Base-by-base conservation (phyloP, 35 echinoderm and acorn worm species). In the Anneissia japonica region DNA sequence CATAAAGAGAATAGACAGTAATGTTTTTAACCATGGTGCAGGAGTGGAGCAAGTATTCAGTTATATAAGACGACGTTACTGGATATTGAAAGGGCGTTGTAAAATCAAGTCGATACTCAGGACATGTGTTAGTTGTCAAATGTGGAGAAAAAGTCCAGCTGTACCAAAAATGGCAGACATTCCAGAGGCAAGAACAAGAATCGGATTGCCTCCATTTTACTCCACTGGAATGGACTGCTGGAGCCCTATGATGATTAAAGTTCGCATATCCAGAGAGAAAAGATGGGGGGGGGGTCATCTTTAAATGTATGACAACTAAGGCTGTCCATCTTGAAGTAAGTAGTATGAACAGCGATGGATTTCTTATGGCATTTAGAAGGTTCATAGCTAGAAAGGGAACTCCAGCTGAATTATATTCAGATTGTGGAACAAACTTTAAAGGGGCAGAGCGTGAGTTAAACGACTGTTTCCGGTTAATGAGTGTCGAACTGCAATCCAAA, bases 161-260 rank as follows among this genome's bases (percentile, higher is more conserved):
- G 82, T 81, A 0, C 87, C 81, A 72, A 75, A 74, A 32, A 90
- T 86, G 91, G 91, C 75, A 14, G 91, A 89, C 83, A 36, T 93
- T 17, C 91, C 91, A 31, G 23, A 32, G n/a, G 41, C 77, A 28
- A 79, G 91, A 76, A 32, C 86, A 9, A 74, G 82, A 30, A 34
- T 83, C 23, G 46, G 83, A 32, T 80, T 82, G 35, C 91, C 91
- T 13, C 74, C 87, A 19, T 93, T 93, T 72, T 83, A 36, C 51
- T 89, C 76, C 0, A 90, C 87, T 13, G 87, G 87, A 3, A 72
- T 89, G 29, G 91, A 89, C 56, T 89, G 83, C 72, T 93, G 86
- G 37, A 87, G 91, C 31, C 91, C 91, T 0, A 80, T 80, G 43
- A 0, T 35, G 6, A 80, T 89, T 21, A 93, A 89, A 45, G 86